phyloP scores from a whole-genome alignment of 2,888 invertebrate genomes.

The Callinectes sapidus region DNA sequence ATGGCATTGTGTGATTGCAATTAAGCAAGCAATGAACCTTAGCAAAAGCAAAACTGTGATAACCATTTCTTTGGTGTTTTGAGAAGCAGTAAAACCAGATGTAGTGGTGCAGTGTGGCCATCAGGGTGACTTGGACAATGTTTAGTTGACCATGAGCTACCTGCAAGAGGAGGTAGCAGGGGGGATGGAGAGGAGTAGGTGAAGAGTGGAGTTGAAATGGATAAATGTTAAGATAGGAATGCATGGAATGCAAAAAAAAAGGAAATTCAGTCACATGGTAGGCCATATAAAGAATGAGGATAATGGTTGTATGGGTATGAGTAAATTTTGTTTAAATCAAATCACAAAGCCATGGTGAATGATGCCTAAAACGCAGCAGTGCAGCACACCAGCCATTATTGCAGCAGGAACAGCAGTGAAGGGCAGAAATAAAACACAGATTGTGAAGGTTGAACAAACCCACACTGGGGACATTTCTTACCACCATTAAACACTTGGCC shows the following conservation, averaged over 20 bases:
- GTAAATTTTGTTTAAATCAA: neutral
- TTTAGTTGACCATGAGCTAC: neutral
- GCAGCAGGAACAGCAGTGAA: conserved; percentile 17
- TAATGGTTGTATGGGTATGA: neutral
- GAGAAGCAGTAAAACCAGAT: neutral
- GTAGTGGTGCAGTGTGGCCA: neutral
- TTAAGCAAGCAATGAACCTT: conserved; percentile 26
- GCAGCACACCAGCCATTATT: neutral
- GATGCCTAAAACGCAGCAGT: neutral
- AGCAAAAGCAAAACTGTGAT: neutral
- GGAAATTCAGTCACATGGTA: neutral
- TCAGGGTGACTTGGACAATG: neutral
- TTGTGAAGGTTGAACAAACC: conserved; percentile 33
- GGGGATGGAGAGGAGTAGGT: neutral
- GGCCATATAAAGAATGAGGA: neutral
- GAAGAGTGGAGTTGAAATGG: neutral
- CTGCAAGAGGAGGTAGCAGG: neutral
- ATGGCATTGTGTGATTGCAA: neutral
- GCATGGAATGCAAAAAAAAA: neutral
- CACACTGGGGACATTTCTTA: conserved; percentile 34
- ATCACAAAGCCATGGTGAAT: conserved; percentile 17
- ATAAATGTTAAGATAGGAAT: neutral
- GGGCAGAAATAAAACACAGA: conserved; percentile 30
- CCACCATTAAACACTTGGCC: neutral
- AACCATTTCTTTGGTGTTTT: neutral